Percentiles rank a stretch among this genome's conserved stretches.
Conservation (phyloP, 1,140 invertebrate species). For the Leptinotarsa lineolata region DNA sequence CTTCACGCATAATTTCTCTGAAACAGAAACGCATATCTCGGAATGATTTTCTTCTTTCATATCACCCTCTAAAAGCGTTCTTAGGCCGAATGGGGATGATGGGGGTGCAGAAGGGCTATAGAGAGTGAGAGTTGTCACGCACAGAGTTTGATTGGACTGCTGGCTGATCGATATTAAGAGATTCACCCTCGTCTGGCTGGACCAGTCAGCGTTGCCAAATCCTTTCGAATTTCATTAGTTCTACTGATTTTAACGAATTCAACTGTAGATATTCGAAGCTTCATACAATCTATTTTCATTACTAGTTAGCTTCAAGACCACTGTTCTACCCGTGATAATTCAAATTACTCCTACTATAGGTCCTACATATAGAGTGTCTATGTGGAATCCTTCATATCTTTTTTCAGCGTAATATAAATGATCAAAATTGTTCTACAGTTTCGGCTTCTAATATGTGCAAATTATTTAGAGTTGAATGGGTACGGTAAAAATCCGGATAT, state of each 20-base stretch:
- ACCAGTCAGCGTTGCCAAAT: conserved; percentile 21
- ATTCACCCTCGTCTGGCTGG: conserved; percentile 51
- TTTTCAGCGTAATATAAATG: no score
- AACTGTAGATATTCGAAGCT: not conserved
- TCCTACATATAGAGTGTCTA: no score
- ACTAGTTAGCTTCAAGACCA: no score
- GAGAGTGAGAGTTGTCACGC: conserved; percentile 56
- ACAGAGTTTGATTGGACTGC: conserved; percentile 55
- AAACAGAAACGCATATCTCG: not conserved
- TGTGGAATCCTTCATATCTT: no score
- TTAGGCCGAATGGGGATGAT: conserved; percentile 28
- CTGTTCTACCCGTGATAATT: no score
- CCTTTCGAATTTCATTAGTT: not conserved
- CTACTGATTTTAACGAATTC: not conserved
- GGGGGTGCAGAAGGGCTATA: conserved; percentile 47
- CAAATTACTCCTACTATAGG: no score
- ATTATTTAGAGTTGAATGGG: no score
- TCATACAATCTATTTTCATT: no score
- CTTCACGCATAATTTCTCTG: not conserved
- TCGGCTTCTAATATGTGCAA: no score
- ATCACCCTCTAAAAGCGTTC: conserved; percentile 20
- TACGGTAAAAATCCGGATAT: no score
- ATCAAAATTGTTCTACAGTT: no score
- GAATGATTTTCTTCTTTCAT: not conserved
- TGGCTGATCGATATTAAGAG: conserved; percentile 54